Conservation (phyloP, 2,113 vertebrate genomes). For the Globicephala melas region DNA sequence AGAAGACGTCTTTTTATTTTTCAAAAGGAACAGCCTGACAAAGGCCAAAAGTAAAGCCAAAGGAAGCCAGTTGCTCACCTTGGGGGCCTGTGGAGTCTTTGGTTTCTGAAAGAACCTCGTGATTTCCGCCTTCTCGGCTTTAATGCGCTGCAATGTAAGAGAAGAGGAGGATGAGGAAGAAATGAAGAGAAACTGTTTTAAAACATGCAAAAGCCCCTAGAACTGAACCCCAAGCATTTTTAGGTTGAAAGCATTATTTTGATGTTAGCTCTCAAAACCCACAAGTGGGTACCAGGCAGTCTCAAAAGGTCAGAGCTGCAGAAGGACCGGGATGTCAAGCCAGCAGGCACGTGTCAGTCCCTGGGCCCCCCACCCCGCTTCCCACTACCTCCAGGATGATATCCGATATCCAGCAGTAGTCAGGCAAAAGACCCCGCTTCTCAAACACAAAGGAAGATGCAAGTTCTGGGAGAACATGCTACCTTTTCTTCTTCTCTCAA, state of each 20-base stretch:
- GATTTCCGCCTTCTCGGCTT: slow-evolving; percentile 96
- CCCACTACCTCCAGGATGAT: background rate
- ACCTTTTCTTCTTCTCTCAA: slow-evolving; percentile 96
- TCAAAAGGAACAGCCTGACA: background rate
- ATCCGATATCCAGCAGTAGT: rapidly evolving
- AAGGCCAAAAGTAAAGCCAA: background rate
- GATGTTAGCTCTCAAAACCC: background rate
- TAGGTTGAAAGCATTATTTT: background rate
- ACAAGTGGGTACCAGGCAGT: rapidly evolving
- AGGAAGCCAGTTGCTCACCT: slow-evolving; percentile 82
- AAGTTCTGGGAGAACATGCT: background rate
- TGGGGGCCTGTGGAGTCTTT: slow-evolving; percentile 93
- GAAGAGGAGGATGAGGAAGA: background rate
- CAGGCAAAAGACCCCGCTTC: background rate
- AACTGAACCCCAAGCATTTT: background rate
- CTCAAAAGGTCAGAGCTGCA: background rate
- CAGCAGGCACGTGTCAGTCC: background rate
- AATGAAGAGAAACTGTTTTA: background rate
- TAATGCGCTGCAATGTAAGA: slow-evolving; percentile 86
- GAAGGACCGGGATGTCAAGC: rapidly evolving
- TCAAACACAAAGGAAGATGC: rapidly evolving
- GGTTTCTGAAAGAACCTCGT: slow-evolving; percentile 96
- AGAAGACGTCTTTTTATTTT: background rate
- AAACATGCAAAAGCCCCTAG: background rate
- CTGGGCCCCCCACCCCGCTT: background rate